Evolutionary conservation across 2,113 vertebrate species (phyloP).

Genomic region (Macaca fascicularis): DNA sequence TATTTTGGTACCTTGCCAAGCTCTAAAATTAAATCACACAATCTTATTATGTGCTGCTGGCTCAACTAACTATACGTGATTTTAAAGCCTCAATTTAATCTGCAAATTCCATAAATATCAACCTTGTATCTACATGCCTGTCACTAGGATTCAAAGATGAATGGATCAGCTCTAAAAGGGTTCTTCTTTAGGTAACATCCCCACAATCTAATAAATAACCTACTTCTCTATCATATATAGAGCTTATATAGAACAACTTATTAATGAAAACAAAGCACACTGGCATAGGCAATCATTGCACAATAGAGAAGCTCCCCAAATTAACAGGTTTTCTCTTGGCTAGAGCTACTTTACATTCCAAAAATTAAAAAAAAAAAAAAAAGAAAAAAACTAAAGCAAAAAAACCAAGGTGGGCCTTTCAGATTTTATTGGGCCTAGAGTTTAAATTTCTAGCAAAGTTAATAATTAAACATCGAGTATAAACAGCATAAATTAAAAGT

Average conservation of each 20-base stretch:
- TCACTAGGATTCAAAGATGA: background rate
- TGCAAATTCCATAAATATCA: constrained; percentile 31
- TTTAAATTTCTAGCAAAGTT: constrained; percentile 46
- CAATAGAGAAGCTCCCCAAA: background rate
- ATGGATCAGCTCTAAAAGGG: background rate
- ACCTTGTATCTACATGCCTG: background rate
- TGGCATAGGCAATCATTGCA: background rate
- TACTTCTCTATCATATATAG: background rate
- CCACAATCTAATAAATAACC: background rate
- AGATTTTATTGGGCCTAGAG: background rate
- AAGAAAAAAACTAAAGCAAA: background rate
- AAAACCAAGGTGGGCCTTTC: background rate
- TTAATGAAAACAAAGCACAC: constrained; percentile 11
- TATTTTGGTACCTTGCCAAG: background rate
- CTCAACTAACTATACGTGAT: background rate
- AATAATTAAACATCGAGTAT: constrained; percentile 17
- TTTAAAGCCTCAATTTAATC: constrained; percentile 19
- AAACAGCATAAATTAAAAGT: constrained; percentile 29
- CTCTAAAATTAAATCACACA: constrained; percentile 26
- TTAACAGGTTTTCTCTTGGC: background rate
- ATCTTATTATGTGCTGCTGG: constrained; percentile 30
- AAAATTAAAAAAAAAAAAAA: background rate
- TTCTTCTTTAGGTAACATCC: background rate
- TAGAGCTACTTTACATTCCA: background rate
- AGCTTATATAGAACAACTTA: background rate